phyloP scores from a whole-genome alignment of 92 coral and sea anemone species.

The Zoanthus solanderi region DNA sequence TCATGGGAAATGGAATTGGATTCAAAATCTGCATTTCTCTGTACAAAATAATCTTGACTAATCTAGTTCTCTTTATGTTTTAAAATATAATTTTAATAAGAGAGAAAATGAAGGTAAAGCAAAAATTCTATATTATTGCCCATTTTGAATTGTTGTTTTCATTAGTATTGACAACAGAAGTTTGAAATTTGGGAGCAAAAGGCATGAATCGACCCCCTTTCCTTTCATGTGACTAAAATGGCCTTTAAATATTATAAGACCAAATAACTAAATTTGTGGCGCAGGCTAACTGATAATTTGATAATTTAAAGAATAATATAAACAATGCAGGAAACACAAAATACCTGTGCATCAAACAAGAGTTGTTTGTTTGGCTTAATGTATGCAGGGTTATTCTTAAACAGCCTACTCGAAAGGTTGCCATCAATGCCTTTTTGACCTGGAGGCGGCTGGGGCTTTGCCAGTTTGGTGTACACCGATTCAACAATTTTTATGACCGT shows the following conservation, averaged over 20 bases:
- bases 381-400: constrained; percentile 19
- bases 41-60: no score
- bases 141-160: background rate
- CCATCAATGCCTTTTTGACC: constrained; percentile 20
- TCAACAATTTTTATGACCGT: constrained; percentile 33
- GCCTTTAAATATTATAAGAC: no score
- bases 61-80: background rate
- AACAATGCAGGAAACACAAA: constrained; percentile 26
- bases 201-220: background rate
- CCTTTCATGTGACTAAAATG: no score
- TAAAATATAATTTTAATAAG: no score
- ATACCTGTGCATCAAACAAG: constrained; percentile 36
- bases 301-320: constrained; percentile 18
- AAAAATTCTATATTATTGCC: background rate
- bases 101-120: background rate
- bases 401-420: constrained; percentile 25
- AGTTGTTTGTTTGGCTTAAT: constrained; percentile 33
- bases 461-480: constrained; percentile 31
- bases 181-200: background rate
- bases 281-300: background rate
- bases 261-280: no score
- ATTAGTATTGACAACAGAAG: constrained; percentile 23
- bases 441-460: constrained; percentile 29
- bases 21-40: no score
- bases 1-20: no score